Conservation (phyloP, 2,797 vertebrate genomes). For the Ptychobarbus kaznakovi region DNA sequence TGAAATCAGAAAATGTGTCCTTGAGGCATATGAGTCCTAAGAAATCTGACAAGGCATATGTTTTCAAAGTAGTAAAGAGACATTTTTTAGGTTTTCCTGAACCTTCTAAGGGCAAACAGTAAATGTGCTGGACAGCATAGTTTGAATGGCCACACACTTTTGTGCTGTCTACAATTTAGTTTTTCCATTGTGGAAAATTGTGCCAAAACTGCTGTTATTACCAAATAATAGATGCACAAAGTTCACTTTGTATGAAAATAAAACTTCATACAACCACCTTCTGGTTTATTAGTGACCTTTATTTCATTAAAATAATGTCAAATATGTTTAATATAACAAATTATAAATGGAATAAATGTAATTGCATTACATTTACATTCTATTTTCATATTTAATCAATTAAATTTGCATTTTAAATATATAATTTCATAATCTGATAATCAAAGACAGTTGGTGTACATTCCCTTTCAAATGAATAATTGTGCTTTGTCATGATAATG, state of each 20-base stretch:
- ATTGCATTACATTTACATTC: not conserved
- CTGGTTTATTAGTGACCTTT: not conserved
- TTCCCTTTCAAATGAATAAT: not conserved
- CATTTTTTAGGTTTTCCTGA: not conserved
- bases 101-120: not conserved
- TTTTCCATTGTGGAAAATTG: not conserved
- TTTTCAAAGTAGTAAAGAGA: not conserved
- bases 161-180: constrained; percentile 30
- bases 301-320: not conserved
- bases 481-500: constrained; percentile 13
- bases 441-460: not conserved
- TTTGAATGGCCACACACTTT: constrained; percentile 35
- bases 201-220: not conserved
- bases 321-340: not conserved
- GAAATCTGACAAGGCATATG: not conserved
- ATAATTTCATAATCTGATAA: not conserved
- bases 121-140: constrained; percentile 1
- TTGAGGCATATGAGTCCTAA: not conserved
- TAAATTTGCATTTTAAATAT: not conserved
- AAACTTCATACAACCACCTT: not conserved
- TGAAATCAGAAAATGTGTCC: constrained; percentile 13
- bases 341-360: not conserved
- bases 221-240: not conserved
- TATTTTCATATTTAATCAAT: not conserved
- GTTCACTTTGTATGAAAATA: not conserved